phyloP scores from a whole-genome alignment of 2,797 vertebrate species.

The Danio jaintianensis region DNA sequence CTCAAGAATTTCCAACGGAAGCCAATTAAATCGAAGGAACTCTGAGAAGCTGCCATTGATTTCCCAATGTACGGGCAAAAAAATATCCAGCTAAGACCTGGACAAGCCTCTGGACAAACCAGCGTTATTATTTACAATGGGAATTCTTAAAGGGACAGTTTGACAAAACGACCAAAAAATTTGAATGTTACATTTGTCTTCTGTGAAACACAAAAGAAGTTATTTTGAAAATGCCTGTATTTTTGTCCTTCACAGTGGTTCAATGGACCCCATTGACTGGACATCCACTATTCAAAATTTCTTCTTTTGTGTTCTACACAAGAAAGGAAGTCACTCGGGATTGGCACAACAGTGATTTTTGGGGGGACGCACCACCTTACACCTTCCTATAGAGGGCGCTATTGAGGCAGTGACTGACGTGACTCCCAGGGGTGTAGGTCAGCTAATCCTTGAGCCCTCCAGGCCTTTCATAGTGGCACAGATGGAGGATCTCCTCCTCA shows the following conservation, averaged over 20 bases:
- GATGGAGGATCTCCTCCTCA: conserved; percentile 71
- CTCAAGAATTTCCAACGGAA: conserved; percentile 27
- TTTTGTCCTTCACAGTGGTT: too few relatives aligned
- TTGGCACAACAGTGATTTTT: neutral
- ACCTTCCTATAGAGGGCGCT: conserved; percentile 61
- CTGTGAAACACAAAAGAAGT: neutral
- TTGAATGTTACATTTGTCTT: neutral
- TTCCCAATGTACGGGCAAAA: conserved; percentile 16
- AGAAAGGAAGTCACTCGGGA: neutral
- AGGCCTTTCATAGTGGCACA: conserved; percentile 65
- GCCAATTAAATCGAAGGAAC: conserved; percentile 38
- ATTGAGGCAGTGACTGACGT: conserved; percentile 71
- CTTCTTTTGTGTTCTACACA: neutral
- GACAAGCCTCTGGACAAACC: conserved; percentile 9
- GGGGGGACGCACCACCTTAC: conserved; percentile 62
- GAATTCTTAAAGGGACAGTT: neutral
- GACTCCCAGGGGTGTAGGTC: conserved; percentile 63
- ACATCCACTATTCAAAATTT: neutral
- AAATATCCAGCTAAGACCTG: conserved; percentile 16
- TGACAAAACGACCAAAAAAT: neutral
- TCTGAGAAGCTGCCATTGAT: conserved; percentile 22
- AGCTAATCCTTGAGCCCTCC: conserved; percentile 70
- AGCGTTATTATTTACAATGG: neutral
- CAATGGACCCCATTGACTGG: neutral
- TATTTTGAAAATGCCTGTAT: neutral